Evolutionary conservation across 2,113 vertebrate genomes (phyloP), one percentile per base, ranked within the genome.

Genomic region (Oceanites oceanicus): DNA sequence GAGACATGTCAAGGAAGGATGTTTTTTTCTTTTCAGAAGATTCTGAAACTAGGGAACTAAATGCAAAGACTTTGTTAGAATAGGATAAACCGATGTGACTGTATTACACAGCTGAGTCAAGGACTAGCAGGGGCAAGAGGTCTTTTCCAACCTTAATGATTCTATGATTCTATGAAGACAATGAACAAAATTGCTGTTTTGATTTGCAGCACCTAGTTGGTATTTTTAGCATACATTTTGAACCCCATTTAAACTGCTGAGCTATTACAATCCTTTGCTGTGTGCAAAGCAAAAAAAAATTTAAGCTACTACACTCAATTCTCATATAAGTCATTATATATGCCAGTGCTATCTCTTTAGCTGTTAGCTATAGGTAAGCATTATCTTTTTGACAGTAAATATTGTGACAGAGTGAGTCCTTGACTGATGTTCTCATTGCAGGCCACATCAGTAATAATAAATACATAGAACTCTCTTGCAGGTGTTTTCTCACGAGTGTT

Each of bases 351-450:
- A 22, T 27, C 38, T 83, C 34, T 75, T 61, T 22, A 90, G 83
- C 23, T 88, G 56, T 83, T 74, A 47, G 16, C 62, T 71, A 72
- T 65, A 89, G 73, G 45, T 81, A 89, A 86, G 50, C 25, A 30
- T 76, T 83, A 68, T 38, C 62, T 73, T 96, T 95, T 92, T 87
- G 66, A 50, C 40, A 88, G 73, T 67, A 94, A 94, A 83, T 42
- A 6, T 80, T 93, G 75, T 89, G 83, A 85, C 47, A 95, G 89
- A 91, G 82, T 27, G 90, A 96, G 68, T 91, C 50, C 61, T 74
- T 91, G 81, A 90, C 56, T 86, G 88, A 84, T 94, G 71, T 71
- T 94, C 66, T 95, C 78, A 90, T 75, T 92, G 66, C 74, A 91
- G 92, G 27, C 42, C 87, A 72, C 62, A 67, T 76, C 52, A 90